phyloP scores from a whole-genome alignment of 2,113 vertebrate species.

The Neodontobutis hainanensis region DNA sequence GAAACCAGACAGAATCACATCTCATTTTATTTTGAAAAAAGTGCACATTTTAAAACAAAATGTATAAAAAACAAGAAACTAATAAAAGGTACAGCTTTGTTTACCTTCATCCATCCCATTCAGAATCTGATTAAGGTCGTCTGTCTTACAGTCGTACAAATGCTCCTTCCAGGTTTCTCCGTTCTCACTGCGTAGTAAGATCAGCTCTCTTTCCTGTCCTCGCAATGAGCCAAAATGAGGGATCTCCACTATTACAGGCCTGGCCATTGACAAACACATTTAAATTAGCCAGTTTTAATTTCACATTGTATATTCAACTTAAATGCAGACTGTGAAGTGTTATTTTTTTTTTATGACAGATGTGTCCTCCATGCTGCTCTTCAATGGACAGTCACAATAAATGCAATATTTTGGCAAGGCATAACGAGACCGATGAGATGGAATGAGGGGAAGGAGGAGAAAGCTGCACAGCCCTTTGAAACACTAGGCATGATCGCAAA shows the following conservation, averaged over 20 bases:
- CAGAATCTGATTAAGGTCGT: conserved; percentile 89
- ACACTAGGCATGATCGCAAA: conserved; percentile 55
- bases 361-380: conserved; percentile 33
- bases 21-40: neutral
- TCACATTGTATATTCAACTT: neutral
- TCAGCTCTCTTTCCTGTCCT: conserved; percentile 93
- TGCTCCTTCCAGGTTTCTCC: conserved; percentile 98
- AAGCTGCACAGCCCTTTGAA: conserved; percentile 70
- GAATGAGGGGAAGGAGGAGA: conserved; percentile 32
- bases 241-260: conserved; percentile 98
- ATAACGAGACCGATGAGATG: conserved; percentile 17
- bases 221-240: conserved; percentile 98
- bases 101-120: conserved; percentile 99
- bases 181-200: conserved; percentile 95
- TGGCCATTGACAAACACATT: conserved; percentile 66
- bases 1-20: conserved; percentile 17
- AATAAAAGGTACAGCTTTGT: too few relatives aligned
- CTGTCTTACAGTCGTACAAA: conserved; percentile 89
- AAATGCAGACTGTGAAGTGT: conserved; percentile 12
- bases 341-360: conserved; percentile 20
- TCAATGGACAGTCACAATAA: conserved; percentile 39
- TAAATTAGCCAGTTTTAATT: conserved; percentile 1
- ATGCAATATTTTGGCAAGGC: conserved; percentile 17
- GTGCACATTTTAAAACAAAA: too few relatives aligned
- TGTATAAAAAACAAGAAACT: too few relatives aligned